Evolutionary conservation across 2,113 vertebrate species (phyloP), one percentile per base, ranked within the genome.

Genomic region (Acanthochromis polyacanthus): DNA sequence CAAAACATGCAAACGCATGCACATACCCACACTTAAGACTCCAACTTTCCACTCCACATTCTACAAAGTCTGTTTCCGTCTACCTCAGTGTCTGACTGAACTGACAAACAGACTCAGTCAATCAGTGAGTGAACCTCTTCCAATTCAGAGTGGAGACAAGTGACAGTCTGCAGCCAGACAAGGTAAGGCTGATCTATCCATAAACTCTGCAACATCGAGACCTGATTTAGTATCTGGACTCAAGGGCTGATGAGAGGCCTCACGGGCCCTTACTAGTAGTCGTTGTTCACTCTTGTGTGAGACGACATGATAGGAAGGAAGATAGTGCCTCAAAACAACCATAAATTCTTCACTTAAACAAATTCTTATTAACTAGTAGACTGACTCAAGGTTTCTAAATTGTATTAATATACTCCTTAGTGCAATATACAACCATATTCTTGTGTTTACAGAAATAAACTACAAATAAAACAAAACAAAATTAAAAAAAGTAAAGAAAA

Each of bases 181-280:
- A 74, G 77, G 56, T 60, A 46, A 80, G 36, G 72, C 71, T 63
- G 65, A 81, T 67, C 62, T 65, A 63, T 73, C 53, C 22, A 55
- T 48, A 43, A 72, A 63, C 25, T 69, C 22, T 60, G 67, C 53
- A 72, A 20, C 48, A 81, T 83, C 22, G 45, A 64, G 57, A 56
- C 38, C 59, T 61, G 69, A 23, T 62, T 77, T 53, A 40, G 55
- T 55, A 61, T 80, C 67, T 66, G 66, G 69, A 9, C 81, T 75
- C 53, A 50, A 60, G 50, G 81, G 75, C 63, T 89, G 81, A 84
- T 52, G 71, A 70, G 51, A 43, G 67, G 83, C 78, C 73, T 56
- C 36, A 30, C 57, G 82, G 48, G 20, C 51, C 60, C 61, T 3
- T 10, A 79, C 64, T 63, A 72, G 71, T 63, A 72, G 67, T 38